phyloP scores from a whole-genome alignment of 2,113 vertebrate genomes.

The Meles meles region DNA sequence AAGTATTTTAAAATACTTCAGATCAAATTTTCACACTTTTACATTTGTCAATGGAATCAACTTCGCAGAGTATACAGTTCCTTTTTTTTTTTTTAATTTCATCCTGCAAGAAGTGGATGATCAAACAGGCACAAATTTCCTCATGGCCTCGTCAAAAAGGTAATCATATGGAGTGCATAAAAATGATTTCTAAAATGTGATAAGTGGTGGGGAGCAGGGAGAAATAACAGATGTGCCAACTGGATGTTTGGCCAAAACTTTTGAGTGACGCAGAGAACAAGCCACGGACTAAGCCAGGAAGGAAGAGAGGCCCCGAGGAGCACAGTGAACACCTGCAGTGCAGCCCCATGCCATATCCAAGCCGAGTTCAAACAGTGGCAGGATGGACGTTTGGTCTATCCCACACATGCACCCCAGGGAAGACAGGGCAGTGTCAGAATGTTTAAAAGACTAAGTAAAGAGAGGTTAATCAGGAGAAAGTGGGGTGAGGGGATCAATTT shows the following conservation, averaged over 20 bases:
- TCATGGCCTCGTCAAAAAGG: background rate
- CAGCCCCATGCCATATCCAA: fast-evolving
- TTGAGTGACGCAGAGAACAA: background rate
- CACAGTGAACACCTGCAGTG: background rate
- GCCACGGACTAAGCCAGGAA: background rate
- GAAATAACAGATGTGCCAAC: background rate
- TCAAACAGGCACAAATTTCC: background rate
- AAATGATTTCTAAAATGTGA: background rate
- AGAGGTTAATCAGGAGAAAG: background rate
- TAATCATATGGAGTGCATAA: background rate
- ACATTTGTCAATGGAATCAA: background rate
- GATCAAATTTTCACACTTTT: background rate
- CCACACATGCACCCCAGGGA: background rate
- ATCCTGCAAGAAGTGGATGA: background rate
- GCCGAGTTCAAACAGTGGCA: background rate
- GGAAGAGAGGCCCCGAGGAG: background rate
- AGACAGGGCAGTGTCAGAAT: background rate
- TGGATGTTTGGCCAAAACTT: background rate
- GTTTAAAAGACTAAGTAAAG: background rate
- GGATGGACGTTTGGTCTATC: background rate
- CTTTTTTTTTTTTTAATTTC: background rate
- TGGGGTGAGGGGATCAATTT: background rate
- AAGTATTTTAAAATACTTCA: slow-evolving; percentile 15
- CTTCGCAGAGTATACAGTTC: background rate
- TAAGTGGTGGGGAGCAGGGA: background rate